Base-by-base conservation (phyloP, 2,113 vertebrate genomes). In the Ptychochromis oligacanthus region DNA sequence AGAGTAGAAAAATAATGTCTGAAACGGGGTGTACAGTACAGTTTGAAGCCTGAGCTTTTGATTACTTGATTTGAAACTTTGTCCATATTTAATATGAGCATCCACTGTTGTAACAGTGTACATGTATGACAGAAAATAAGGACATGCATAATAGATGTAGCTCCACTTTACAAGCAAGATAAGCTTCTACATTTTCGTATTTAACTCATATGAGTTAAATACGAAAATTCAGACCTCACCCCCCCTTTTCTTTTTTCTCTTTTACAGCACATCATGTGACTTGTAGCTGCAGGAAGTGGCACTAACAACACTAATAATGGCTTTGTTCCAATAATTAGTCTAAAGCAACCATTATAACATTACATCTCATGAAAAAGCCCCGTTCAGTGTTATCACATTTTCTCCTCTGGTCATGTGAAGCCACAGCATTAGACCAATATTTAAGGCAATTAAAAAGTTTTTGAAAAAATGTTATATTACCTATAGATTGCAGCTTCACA, bases 111-210 rank as follows among this genome's bases (percentile, higher is more conserved):
- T 67, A 67, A 46, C 22, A 26, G 7, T 2, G 4, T 17, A 22
- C n/a, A 67, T 18, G 64, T 46, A 43, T 2, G 22, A 67, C 36
- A 64, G 22, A 46, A 67, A 46, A 67, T 26, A 67, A 67, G 22
- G 62, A 43, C 17, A 36, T 24, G 38, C 22, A 43, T 49, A 67
- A 64, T 64, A 40, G 34, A 26, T 64, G 34, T 0, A 40, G 64
- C 40, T 67, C 64, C 64, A 67, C 64, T 49, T 28, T 67, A 67
- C 26, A 67, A 49, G 64, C 22, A 67, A 46, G 38, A 43, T 43
- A 65, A 43, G 62, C 15, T 46, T 31, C 28, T 31, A 31, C 28
- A 31, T 31, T 31, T 31, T 31, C 17, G 62, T 43, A 43, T 67
- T 67, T 67, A 67, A 67, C 14, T 22, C 10, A 31, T 31, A 31